Percentiles rank a stretch among this genome's conserved stretches.
phyloP scores from a whole-genome alignment of 2,888 invertebrate genomes.

The Lasioglossum calceatum region DNA sequence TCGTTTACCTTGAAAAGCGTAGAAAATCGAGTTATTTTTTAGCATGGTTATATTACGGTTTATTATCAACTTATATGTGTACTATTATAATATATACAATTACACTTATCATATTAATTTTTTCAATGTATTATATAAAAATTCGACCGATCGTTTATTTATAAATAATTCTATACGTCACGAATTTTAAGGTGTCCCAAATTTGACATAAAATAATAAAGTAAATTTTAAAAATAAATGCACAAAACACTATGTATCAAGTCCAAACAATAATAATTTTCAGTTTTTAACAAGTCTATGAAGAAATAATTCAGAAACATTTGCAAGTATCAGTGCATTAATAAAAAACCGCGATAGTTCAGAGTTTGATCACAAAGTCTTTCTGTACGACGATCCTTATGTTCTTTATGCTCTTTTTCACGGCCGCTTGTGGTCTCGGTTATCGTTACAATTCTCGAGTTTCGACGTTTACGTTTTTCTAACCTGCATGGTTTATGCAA shows the following conservation, averaged over 20 bases:
- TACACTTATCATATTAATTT: neutral
- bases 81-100: neutral
- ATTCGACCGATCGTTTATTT: neutral
- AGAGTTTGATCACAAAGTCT: neutral
- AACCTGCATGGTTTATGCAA: neutral
- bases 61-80: neutral
- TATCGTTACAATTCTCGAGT: constrained; percentile 32
- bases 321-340: neutral
- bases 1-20: neutral
- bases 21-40: neutral
- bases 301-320: neutral
- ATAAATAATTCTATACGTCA: neutral
- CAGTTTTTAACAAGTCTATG: neutral
- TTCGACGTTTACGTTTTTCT: constrained; percentile 13
- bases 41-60: neutral
- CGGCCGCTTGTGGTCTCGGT: constrained; percentile 36
- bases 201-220: neutral
- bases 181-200: neutral
- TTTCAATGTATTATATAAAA: neutral
- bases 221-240: neutral
- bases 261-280: neutral
- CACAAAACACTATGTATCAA: neutral
- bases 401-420: constrained; percentile 3
- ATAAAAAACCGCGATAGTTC: neutral
- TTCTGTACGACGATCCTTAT: neutral